A percentile compares a stretch with the other conserved stretches of the same genome.
These are phyloP conservation scores for Pristiophorus japonicus DNA, from an alignment of 2,113 vertebrate species.

Conservation along the genomic window DNA sequence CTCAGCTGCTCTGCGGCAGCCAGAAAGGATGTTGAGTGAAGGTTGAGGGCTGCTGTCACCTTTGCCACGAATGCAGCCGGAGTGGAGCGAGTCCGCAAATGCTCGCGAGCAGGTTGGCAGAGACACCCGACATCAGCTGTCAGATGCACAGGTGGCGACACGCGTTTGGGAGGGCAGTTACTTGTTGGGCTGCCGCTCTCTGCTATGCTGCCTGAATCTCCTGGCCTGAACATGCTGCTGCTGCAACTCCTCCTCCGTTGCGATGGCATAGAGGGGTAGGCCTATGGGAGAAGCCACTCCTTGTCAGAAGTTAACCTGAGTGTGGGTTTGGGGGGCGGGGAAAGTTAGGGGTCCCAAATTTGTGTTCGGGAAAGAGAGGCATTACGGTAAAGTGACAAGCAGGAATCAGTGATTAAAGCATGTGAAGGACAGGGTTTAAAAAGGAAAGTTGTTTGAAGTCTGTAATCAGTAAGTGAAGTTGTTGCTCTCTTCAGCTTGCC, in stretches of 20 bases:
- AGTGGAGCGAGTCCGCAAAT: neutral
- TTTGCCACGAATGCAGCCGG: neutral
- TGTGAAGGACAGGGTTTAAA: neutral
- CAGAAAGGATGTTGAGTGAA: neutral
- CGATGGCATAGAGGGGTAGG: neutral
- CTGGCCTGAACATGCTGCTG: neutral
- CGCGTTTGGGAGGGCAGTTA: neutral
- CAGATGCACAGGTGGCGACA: neutral
- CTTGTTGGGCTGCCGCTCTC: neutral
- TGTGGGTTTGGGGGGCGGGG: neutral
- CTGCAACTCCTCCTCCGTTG: neutral
- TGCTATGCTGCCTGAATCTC: neutral
- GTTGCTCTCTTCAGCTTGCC: neutral
- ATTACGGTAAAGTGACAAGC: neutral
- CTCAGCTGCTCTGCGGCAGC: neutral
- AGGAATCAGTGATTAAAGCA: neutral
- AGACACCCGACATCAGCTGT: neutral
- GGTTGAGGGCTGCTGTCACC: neutral
- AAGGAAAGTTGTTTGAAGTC: too few species aligned
- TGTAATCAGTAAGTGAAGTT: neutral
- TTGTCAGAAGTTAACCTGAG: neutral
- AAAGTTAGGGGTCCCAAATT: neutral
- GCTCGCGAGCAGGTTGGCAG: neutral
- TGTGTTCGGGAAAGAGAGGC: neutral
- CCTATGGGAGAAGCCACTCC: neutral